Evolutionary conservation across 1,140 invertebrate genomes (phyloP), one percentile per base, ranked within the genome.

Genomic region (Ctenoplectra terminalis): DNA sequence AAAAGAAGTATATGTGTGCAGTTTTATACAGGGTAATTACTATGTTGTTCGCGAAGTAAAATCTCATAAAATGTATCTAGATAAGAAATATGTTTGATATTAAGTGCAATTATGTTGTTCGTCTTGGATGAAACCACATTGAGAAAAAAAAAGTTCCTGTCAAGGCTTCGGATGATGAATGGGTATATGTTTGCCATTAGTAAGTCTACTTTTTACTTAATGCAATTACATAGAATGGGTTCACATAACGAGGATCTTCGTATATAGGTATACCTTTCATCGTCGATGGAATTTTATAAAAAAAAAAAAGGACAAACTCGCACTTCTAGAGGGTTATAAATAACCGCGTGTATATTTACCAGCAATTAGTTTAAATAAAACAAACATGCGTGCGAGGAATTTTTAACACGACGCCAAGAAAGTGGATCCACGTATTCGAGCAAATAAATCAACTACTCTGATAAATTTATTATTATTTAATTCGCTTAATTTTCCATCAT

Each of bases 151-250:
- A 37, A 67, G 11, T 11, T 23, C 20, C 29, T 67, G 64, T 48
- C 26, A 26, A 48, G 64, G 1, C n/a, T 29, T 23, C 9, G 6
- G 20, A 48, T 67, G 64, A 67, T 67, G 64, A 67, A 67, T 67
- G 64, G 8, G 26, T 48, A 8, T 67, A 48, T 43, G 43, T 67
- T 67, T 43, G 37, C 23, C 17, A 43, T 37, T 66, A 66, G 6
- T 26, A 66, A 20, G n/a, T 17, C 37, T 29, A 37, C 5, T 66
- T 67, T 67, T 67, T 67, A 31, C 64, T 23, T 67, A 29, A 29
- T 66, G 40, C 43, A 67, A 67, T 48, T 67, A 48, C n/a, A 67
- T 23, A 67, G 43, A 67, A 67, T 67, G 43, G 40, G 20, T 67
- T 67, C 17, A 48, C 43, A 29, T 67, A 46, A 67, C 5, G n/a